Evolutionary conservation across 2,113 vertebrate species (phyloP), one percentile per base, ranked within the genome.

Genomic region (Notarius quadriscutis): DNA sequence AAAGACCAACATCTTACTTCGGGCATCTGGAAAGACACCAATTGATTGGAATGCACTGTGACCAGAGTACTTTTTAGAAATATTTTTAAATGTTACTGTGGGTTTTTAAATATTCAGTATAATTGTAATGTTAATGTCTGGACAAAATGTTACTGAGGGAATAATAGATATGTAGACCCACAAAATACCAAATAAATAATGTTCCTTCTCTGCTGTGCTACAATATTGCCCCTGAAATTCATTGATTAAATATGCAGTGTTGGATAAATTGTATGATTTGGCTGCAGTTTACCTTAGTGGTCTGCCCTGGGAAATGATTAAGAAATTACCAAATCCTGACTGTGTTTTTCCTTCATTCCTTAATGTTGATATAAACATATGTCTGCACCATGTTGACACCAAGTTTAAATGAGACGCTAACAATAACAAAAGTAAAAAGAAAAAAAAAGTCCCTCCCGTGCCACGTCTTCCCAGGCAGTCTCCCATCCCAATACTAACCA

Each of bases 31-130:
- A 87, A 99, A 97, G 95, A 91, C 94, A 57, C 95, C 96, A 15
- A 92, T 99, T 1, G 90, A 99, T 94, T 99, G 98, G 98, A 95
- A 90, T 53, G 94, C 94, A 0, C 96, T 98, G 87, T 96, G 81
- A 94, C 15, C 17, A 34, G 14, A n/a, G n/a, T 62, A 50, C 14
- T 41, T 74, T 25, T 67, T 34, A 7, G 48, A 67, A 18, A 51
- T 18, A n/a, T 4, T 25, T 79, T 34, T 5, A 77, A 17, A 62
- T 71, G 30, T 55, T 18, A 34, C 12, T 67, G 11, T n/a, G 9
- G 1, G 22, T 14, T 51, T n/a, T 51, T 51, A 3, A 81, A 50
- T 18, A 7, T 30, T 78, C 51, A 55, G 22, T 53, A 8, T n/a
- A 27, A n/a, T 53, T 8, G 4, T 72, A 72, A 18, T 41, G 17